Conservation (phyloP, 1,140 invertebrate genomes). For the Neuroterus valhalla region DNA sequence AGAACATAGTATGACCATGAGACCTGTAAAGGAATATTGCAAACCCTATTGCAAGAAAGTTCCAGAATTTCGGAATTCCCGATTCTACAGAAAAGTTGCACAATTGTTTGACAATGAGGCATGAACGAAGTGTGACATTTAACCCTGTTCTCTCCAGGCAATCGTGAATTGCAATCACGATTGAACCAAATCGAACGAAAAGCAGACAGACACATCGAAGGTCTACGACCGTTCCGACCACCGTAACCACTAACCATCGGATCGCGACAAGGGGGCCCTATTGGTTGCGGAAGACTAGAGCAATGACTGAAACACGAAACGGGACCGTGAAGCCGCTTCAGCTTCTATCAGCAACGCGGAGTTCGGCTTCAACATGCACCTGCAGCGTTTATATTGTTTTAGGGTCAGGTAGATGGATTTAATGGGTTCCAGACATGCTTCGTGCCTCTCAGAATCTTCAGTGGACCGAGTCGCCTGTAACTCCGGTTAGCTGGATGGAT, state of each 20-base stretch:
- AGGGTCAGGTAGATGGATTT: conserved; percentile 55
- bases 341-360: neutral
- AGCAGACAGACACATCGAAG: conserved; percentile 33
- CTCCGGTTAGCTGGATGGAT: conserved; percentile 31
- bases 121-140: conserved; percentile 6
- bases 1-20: too few relatives aligned
- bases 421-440: conserved; percentile 55
- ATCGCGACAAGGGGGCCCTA: neutral
- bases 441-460: conserved; percentile 49
- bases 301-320: neutral
- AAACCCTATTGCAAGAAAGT: too few relatives aligned
- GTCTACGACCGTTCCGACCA: conserved; percentile 37
- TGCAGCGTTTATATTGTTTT: conserved; percentile 58
- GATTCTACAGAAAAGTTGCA: neutral
- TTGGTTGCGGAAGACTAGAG: conserved; percentile 2
- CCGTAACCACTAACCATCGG: neutral
- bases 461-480: conserved; percentile 54
- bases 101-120: neutral
- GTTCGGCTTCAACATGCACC: conserved; percentile 42
- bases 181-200: conserved; percentile 24
- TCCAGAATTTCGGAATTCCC: too few relatives aligned
- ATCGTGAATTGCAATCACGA: conserved; percentile 22
- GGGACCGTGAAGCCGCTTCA: conserved; percentile 4
- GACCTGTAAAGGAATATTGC: too few relatives aligned
- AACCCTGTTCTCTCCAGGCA: conserved; percentile 4